Conservation (phyloP, 64 coral and sea anemone species). For the Anthopleura sola region DNA sequence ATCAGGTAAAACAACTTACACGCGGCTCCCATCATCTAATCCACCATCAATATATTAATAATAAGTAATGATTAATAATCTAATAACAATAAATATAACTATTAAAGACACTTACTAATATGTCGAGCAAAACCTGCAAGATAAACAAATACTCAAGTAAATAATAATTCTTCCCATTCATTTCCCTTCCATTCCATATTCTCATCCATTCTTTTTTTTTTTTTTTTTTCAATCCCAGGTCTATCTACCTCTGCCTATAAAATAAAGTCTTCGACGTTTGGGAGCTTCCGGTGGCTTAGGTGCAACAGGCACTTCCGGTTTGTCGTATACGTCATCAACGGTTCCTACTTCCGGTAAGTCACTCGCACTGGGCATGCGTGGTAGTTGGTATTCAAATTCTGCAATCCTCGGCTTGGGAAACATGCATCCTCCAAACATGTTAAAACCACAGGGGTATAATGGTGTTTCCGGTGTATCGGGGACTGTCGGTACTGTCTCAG, state of each 20-base stretch:
- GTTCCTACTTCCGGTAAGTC: slow-evolving; percentile 52
- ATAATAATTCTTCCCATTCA: background rate
- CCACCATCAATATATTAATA: no score
- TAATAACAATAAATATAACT: background rate
- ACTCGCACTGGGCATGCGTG: slow-evolving; percentile 37
- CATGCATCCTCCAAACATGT: background rate
- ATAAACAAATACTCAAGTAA: background rate
- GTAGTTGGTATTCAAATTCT: slow-evolving; percentile 40
- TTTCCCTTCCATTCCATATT: background rate
- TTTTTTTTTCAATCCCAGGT: background rate
- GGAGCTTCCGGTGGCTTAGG: slow-evolving; percentile 51
- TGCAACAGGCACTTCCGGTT: slow-evolving; percentile 36
- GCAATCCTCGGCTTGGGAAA: slow-evolving; percentile 32
- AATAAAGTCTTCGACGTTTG: background rate
- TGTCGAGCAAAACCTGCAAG: slow-evolving; percentile 20
- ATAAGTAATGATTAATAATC: no score
- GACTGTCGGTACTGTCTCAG: slow-evolving; percentile 14
- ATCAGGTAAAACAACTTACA: no score
- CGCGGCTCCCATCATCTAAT: no score
- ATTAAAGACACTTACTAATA: slow-evolving; percentile 15
- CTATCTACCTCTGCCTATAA: background rate
- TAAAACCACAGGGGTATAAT: slow-evolving; percentile 7
- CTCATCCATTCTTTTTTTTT: background rate
- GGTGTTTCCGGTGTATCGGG: slow-evolving; percentile 52
- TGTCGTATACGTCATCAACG: slow-evolving; percentile 59